These are phyloP conservation scores for Caenorhabditis remanei DNA, from an alignment of 1,140 invertebrate species.

Conservation along the genomic window DNA sequence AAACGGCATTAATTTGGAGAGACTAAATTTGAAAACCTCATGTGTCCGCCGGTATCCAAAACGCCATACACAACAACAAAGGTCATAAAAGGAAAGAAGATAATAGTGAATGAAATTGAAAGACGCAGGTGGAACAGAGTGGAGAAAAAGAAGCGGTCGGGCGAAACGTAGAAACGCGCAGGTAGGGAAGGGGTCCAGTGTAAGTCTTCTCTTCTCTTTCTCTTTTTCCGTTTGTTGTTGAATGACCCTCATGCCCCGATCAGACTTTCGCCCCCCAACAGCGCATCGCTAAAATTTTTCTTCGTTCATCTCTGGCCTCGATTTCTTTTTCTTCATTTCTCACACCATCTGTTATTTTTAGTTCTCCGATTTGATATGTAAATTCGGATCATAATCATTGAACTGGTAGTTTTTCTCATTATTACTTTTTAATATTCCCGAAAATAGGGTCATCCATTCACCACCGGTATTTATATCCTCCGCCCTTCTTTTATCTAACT, in stretches of 20 bases:
- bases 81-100: slow-evolving; percentile 36
- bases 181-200: neutral
- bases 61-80: slow-evolving; percentile 54
- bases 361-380: neutral
- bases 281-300: slow-evolving; percentile 51
- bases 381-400: slow-evolving; percentile 7
- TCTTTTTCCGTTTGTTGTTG: slow-evolving; percentile 43
- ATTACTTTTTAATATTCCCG: neutral
- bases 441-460: slow-evolving; percentile 15
- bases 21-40: slow-evolving; percentile 42
- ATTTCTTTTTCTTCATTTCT: neutral
- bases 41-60: slow-evolving; percentile 25
- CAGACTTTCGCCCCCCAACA: slow-evolving; percentile 33
- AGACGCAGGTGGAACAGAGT: slow-evolving; percentile 35
- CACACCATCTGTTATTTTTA: slow-evolving; percentile 5
- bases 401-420: neutral
- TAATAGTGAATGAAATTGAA: slow-evolving; percentile 18
- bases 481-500: neutral
- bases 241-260: slow-evolving; percentile 50
- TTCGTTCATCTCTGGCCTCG: slow-evolving; percentile 9
- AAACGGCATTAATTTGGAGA: slow-evolving; percentile 35
- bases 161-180: slow-evolving; percentile 51
- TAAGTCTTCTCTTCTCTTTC: neutral
- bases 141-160: slow-evolving; percentile 45
- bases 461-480: neutral